Percentiles rank a stretch among this genome's conserved stretches.
Conservation (phyloP, 2,797 vertebrate genomes). For the Molossus molossus region DNA sequence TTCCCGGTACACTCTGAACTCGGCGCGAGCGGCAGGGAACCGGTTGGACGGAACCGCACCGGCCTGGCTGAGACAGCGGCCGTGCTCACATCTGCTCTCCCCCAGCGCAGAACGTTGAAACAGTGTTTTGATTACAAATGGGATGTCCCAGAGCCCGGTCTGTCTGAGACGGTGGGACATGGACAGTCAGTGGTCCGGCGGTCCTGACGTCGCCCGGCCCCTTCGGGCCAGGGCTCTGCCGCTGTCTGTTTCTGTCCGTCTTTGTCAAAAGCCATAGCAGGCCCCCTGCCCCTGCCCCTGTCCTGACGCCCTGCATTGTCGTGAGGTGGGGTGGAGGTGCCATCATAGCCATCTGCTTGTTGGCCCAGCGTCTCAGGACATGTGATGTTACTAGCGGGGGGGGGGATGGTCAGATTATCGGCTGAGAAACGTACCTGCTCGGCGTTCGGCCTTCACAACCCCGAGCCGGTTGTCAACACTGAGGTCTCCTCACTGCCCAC, state of each 20-base stretch:
- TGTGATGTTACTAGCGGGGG: background rate
- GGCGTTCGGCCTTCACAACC: background rate
- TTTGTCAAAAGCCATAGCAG: no score
- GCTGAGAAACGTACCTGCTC: background rate
- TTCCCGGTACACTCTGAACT: conserved; percentile 65
- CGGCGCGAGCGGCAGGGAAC: conserved; percentile 22
- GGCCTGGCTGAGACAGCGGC: conserved; percentile 43
- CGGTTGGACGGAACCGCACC: background rate
- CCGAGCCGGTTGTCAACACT: background rate
- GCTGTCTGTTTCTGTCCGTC: background rate
- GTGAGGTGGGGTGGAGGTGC: background rate
- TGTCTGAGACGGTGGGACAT: background rate
- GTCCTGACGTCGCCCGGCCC: background rate
- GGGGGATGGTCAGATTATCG: background rate
- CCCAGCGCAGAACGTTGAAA: conserved; percentile 14
- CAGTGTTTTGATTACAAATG: conserved; percentile 32
- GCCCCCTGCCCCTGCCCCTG: background rate
- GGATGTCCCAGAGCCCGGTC: background rate
- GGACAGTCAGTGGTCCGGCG: background rate
- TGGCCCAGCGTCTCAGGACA: background rate
- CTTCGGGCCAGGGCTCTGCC: background rate
- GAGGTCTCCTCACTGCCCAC: background rate
- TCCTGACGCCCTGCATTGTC: background rate
- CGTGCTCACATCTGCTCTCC: background rate
- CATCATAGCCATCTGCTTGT: background rate